Conservation (phyloP, 2,888 invertebrate species). For the Abscondita cerata region DNA sequence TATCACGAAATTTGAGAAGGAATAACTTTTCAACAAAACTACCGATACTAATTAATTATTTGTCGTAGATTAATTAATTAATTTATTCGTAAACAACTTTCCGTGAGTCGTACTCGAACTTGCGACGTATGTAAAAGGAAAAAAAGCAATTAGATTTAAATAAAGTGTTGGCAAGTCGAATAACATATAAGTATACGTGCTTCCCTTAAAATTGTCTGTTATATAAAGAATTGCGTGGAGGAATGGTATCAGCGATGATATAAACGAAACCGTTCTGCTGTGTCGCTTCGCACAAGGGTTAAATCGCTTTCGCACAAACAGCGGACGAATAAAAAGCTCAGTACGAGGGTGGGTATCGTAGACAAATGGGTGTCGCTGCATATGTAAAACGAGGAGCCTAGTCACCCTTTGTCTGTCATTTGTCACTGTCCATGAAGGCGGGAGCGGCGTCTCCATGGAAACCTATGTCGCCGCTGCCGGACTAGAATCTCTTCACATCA, state of each 20-base stretch:
- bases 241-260: conserved; percentile 34
- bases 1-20: neutral
- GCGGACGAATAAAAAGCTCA: conserved; percentile 37
- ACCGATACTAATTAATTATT: neutral
- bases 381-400: conserved; percentile 60
- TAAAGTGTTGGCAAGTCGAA: conserved; percentile 33
- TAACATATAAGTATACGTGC: conserved; percentile 35
- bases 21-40: neutral
- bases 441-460: conserved; percentile 56
- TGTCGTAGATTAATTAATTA: neutral
- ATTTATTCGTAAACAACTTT: neutral
- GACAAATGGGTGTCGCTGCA: conserved; percentile 62
- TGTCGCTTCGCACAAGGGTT: conserved; percentile 36
- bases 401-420: conserved; percentile 61
- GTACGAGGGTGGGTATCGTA: conserved; percentile 43
- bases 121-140: conserved; percentile 4
- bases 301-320: conserved; percentile 37
- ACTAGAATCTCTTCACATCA: conserved; percentile 34
- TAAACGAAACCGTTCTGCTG: conserved; percentile 37
- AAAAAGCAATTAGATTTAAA: conserved; percentile 32
- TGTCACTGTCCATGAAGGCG: conserved; percentile 58
- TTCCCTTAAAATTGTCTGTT: conserved; percentile 34
- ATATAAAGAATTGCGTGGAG: conserved; percentile 34
- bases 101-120: neutral
- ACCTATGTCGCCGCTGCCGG: conserved; percentile 44